Evolutionary conservation across 2,888 invertebrate genomes (phyloP).

Genomic region (Trachelus iudaicus): DNA sequence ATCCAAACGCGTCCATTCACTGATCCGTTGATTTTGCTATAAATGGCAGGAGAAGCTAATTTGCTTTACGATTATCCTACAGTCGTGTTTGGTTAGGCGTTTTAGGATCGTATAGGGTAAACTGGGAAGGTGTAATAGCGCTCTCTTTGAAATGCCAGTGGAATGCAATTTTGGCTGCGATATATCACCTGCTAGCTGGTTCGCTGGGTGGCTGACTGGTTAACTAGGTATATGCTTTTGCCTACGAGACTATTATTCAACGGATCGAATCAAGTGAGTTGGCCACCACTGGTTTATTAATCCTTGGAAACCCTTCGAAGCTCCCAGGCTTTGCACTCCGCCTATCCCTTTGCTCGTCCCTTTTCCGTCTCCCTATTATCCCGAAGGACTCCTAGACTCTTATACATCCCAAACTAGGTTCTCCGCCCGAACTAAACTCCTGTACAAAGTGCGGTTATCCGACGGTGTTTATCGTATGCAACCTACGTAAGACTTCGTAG

Average conservation of each 20-base stretch:
- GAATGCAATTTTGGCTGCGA: constrained; percentile 52
- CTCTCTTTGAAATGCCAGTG: constrained; percentile 28
- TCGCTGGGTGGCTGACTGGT: constrained; percentile 13
- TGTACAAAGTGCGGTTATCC: constrained; percentile 7
- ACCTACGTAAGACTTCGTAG: background rate
- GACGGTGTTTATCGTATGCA: background rate
- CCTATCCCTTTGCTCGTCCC: constrained; percentile 12
- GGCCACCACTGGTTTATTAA: constrained; percentile 54
- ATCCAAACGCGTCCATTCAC: background rate
- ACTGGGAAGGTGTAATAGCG: background rate
- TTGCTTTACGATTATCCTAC: background rate
- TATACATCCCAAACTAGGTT: background rate
- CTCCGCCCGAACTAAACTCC: background rate
- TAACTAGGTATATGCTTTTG: constrained; percentile 8
- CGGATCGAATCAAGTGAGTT: constrained; percentile 30
- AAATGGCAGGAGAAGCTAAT: background rate
- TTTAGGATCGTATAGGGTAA: background rate
- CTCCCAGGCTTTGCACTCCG: constrained; percentile 38
- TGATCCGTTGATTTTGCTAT: background rate
- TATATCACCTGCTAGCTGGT: constrained; percentile 40
- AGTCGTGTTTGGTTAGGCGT: background rate
- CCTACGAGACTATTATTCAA: constrained; percentile 29
- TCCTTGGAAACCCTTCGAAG: constrained; percentile 48
- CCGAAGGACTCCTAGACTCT: background rate
- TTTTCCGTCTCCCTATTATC: background rate